Conservation (phyloP, 2,797 vertebrate genomes). For the Scyliorhinus canicula region DNA sequence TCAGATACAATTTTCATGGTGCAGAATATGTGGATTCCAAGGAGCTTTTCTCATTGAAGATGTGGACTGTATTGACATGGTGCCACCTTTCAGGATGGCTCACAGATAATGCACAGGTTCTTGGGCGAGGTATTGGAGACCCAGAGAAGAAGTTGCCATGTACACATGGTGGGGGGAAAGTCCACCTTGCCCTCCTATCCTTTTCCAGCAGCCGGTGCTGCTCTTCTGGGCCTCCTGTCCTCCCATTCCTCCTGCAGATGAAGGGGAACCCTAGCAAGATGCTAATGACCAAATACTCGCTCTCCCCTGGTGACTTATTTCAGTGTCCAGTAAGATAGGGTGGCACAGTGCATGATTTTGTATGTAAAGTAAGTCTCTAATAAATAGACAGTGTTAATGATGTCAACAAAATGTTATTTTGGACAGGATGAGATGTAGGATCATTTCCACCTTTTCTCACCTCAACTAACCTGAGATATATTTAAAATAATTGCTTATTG, state of each 20-base stretch:
- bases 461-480: too few species aligned
- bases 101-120: neutral
- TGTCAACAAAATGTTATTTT: neutral
- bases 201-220: neutral
- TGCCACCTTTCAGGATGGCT: neutral
- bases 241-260: neutral
- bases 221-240: neutral
- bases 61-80: neutral
- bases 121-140: neutral
- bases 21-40: neutral
- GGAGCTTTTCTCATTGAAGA: neutral
- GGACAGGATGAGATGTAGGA: too few species aligned
- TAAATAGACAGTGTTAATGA: neutral
- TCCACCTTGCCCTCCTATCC: neutral
- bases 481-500: too few species aligned
- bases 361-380: neutral
- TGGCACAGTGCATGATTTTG: neutral
- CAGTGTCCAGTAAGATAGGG: neutral
- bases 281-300: too few species aligned
- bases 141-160: neutral
- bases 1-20: neutral
- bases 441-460: too few species aligned
- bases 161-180: neutral
- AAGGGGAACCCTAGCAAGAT: neutral
- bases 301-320: too few species aligned